A percentile compares a stretch with the other conserved stretches of the same genome.
Conservation (phyloP, 2,888 invertebrate species). For the Hermaeophaga mercurialis region DNA sequence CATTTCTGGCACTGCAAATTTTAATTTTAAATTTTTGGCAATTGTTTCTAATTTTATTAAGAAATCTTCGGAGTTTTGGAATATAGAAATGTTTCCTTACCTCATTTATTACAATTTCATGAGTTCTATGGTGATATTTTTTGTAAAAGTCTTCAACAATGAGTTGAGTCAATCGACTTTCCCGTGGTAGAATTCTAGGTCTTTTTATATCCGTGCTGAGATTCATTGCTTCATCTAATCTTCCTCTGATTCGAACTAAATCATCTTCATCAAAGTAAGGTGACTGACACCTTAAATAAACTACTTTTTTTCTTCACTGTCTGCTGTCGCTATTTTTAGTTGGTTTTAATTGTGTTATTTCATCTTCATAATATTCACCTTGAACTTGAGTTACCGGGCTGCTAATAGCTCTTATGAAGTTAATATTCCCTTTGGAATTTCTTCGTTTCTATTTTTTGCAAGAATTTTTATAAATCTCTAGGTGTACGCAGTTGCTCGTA, state of each 20-base stretch:
- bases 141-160: neutral
- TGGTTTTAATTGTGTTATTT: neutral
- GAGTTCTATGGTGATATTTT: neutral
- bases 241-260: neutral
- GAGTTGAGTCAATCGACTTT: neutral
- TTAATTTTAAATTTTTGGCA: constrained; percentile 14
- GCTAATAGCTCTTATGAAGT: too few relatives aligned
- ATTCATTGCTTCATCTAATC: neutral
- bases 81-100: constrained; percentile 21
- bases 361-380: neutral
- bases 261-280: neutral
- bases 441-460: too few relatives aligned
- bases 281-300: neutral
- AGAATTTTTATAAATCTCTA: neutral
- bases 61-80: constrained; percentile 14
- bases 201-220: neutral
- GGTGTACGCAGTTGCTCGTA: too few relatives aligned
- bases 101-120: constrained; percentile 21
- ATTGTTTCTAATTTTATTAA: too few relatives aligned
- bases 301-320: neutral
- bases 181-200: neutral
- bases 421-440: too few relatives aligned
- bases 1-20: constrained; percentile 17
- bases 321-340: neutral
- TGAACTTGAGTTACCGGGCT: too few relatives aligned